phyloP scores from a whole-genome alignment of 1,140 invertebrate species.

The Anoplophora glabripennis region DNA sequence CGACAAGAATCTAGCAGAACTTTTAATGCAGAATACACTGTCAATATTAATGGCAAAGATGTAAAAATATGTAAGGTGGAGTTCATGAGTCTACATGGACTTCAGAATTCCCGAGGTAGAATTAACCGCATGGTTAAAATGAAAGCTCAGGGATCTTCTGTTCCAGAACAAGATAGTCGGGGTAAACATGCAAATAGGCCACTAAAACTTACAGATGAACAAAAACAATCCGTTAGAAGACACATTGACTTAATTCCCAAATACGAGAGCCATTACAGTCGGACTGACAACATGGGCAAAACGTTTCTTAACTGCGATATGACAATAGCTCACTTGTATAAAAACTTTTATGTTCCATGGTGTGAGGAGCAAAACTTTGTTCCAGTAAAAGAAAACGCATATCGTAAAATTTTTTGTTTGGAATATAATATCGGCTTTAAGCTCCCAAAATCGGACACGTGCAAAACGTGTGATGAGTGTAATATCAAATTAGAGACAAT shows the following conservation, averaged over 20 bases:
- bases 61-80: constrained; percentile 13
- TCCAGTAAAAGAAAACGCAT: constrained; percentile 5
- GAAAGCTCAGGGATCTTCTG: neutral
- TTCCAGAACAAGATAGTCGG: neutral
- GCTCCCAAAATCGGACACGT: no score
- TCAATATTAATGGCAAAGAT: constrained; percentile 9
- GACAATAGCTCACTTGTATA: neutral
- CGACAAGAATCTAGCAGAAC: no score
- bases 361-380: neutral
- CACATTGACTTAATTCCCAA: no score
- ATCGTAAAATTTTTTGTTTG: constrained; percentile 1
- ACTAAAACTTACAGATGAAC: no score
- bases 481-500: no score
- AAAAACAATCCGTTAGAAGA: no score
- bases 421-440: neutral
- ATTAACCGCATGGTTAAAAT: neutral
- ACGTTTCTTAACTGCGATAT: neutral
- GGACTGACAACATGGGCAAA: no score
- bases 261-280: no score
- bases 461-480: no score
- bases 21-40: constrained; percentile 4
- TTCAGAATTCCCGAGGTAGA: constrained; percentile 12
- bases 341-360: constrained; percentile 8
- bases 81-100: constrained; percentile 15
- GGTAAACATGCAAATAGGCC: neutral